Conservation (phyloP, 2,888 invertebrate genomes). For the Apoda limacodes region DNA sequence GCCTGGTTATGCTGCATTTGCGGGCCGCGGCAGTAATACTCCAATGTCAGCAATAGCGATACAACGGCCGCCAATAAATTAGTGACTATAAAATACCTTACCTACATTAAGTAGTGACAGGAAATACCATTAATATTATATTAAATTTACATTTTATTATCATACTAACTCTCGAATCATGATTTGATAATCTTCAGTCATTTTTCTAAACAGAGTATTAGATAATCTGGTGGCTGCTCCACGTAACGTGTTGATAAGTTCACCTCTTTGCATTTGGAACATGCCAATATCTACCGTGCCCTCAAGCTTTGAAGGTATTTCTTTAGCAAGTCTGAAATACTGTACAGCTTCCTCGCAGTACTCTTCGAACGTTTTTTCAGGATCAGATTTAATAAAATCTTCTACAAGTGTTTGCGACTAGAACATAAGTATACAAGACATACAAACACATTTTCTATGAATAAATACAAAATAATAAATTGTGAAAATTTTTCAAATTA, state of each 20-base stretch:
- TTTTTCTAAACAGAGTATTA: conserved; percentile 74
- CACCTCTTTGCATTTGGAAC: conserved; percentile 84
- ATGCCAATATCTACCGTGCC: conserved; percentile 82
- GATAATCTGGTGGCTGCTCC: conserved; percentile 74
- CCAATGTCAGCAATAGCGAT: no score
- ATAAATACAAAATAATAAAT: no score
- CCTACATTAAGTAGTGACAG: no score
- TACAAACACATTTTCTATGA: background rate
- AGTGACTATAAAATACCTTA: no score
- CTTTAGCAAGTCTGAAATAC: conserved; percentile 70
- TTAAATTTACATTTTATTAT: no score
- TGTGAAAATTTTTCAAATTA: no score
- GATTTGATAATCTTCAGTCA: conserved; percentile 82
- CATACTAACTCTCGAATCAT: conserved; percentile 77
- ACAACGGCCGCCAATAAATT: no score
- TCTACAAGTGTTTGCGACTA: conserved; percentile 73
- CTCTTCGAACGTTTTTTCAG: conserved; percentile 70
- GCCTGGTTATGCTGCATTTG: no score
- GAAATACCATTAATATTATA: no score
- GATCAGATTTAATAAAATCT: conserved; percentile 73
- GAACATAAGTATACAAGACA: background rate
- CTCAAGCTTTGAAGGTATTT: conserved; percentile 67
- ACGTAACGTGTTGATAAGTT: conserved; percentile 78
- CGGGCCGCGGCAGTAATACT: no score
- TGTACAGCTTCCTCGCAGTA: conserved; percentile 69